phyloP scores from a whole-genome alignment of 1,140 invertebrate species.

The Drosophila navojoa region DNA sequence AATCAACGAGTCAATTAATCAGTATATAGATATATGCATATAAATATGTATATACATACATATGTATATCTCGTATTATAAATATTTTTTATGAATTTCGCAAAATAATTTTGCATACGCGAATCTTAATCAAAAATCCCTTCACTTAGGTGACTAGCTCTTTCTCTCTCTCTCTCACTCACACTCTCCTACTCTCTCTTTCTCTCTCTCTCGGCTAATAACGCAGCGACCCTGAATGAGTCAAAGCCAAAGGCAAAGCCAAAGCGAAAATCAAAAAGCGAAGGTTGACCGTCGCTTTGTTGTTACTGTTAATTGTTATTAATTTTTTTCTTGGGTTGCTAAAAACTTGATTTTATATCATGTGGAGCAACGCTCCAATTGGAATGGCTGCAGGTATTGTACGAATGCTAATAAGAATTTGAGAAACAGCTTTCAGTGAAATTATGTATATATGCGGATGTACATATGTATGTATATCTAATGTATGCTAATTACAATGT shows the following conservation, averaged over 20 bases:
- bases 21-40: too few species aligned
- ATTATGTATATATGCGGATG: background rate
- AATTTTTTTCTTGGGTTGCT: constrained; percentile 15
- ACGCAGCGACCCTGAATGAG: constrained; percentile 38
- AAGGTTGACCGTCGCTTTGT: constrained; percentile 37
- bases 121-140: background rate
- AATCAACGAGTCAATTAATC: too few species aligned
- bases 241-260: constrained; percentile 49
- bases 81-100: background rate
- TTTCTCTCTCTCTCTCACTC: background rate
- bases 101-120: background rate
- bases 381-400: background rate
- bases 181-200: background rate
- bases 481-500: background rate
- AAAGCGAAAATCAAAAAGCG: constrained; percentile 25
- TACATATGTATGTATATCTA: too few species aligned
- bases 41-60: background rate
- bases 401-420: background rate
- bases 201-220: constrained; percentile 12
- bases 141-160: background rate
- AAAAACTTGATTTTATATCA: constrained; percentile 19
- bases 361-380: background rate
- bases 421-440: background rate
- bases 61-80: too few species aligned
- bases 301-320: constrained; percentile 52